Evolutionary conservation across 2,888 invertebrate genomes (phyloP), one percentile per base, ranked within the genome.

Genomic region (Caenorhabditis parvicauda): DNA sequence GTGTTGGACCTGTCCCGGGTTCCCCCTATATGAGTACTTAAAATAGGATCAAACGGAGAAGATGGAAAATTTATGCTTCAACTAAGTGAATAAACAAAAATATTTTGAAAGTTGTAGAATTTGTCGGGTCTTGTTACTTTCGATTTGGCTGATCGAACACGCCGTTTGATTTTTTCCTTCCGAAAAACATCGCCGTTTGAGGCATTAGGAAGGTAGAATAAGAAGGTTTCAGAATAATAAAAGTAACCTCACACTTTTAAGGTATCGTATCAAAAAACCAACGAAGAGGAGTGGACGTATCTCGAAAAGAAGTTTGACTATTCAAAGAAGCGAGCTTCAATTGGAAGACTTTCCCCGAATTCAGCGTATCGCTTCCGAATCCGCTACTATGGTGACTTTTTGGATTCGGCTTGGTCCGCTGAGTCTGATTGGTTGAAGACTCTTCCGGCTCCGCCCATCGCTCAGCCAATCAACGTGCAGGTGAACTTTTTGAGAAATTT

Each of bases 331-430:
- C 50, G 67, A 57, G 54, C 53, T 29, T 43, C 50, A 3, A 43
- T 60, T 19, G 46, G 47, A 32, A 52, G 53, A 25, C 42, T 60
- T 6, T 43, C 55, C 75, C 93, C 96, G 0, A 90, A 89, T 81
- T 91, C 92, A 0, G 86, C 87, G 0, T 79, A 77, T 52, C 65
- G 71, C 79, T 94, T 95, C 83, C 86, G 94, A 46, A 91, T 96
- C 70, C 89, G 92, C 82, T 94, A 93, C 0, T 91, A 90, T 12
- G 96, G 96, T 81, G 98, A 98, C 81, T 89, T 94, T 54, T 94
- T 94, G 0, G 90, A 90, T 0, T 93, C 94, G 76, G 87, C 88
- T 1, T 96, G 90, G 85, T 95, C 95, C 81, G 87, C 88, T 17
- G 89, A 91, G 74, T 92, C 92, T 0, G 88, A 89, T 67, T 88